Percentiles rank a stretch among this genome's conserved stretches.
These are phyloP conservation scores for Lateolabrax maculatus DNA, from an alignment of 2,797 vertebrate species.

Conservation along the genomic window DNA sequence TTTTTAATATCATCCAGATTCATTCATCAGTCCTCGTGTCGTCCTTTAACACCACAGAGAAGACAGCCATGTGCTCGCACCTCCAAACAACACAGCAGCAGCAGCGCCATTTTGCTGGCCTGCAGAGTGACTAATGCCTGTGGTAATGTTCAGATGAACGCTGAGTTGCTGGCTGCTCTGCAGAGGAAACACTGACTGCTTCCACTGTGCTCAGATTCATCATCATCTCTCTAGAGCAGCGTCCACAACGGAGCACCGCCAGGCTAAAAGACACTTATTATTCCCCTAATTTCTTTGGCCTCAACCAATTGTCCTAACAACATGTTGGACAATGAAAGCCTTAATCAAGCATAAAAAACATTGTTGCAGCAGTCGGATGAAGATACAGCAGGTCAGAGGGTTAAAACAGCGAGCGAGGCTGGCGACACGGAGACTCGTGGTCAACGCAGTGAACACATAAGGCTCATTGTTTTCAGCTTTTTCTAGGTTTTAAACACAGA, in stretches of 20 bases:
- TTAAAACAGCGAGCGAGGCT: too few relatives aligned
- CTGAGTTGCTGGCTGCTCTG: constrained; percentile 31
- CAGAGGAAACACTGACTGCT: constrained; percentile 44
- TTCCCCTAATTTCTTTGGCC: background rate
- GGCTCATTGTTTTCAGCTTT: background rate
- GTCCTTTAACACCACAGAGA: background rate
- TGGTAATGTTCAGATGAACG: constrained; percentile 51
- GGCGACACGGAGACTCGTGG: background rate
- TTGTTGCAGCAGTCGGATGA: background rate
- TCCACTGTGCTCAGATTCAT: constrained; percentile 28
- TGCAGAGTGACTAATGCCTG: constrained; percentile 73
- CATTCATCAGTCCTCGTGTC: background rate
- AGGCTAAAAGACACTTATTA: background rate
- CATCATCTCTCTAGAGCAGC: constrained; percentile 30
- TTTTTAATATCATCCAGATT: background rate
- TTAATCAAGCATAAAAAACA: background rate
- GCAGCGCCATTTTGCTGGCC: constrained; percentile 65
- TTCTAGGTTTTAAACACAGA: background rate
- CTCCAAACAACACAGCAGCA: constrained; percentile 22
- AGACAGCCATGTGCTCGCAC: constrained; percentile 45
- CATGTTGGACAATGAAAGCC: background rate
- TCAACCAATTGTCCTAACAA: background rate
- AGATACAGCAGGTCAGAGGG: background rate
- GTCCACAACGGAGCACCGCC: background rate
- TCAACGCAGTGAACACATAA: background rate